Base-by-base conservation (phyloP, 2,888 invertebrate species). In the Drosophila borborema region DNA sequence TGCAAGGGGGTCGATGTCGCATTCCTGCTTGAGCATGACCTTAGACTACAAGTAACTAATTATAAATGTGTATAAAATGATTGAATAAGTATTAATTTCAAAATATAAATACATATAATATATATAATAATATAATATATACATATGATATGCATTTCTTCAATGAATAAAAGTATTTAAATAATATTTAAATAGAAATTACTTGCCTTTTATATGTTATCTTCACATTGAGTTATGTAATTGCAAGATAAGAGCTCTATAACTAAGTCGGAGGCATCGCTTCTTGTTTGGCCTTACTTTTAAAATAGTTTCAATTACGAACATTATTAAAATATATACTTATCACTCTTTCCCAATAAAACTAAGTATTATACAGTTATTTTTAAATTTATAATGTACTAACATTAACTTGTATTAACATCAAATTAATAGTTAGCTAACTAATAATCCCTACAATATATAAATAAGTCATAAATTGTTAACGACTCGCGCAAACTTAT, bases 1-100 rank as follows among this genome's bases (percentile, higher is more conserved):
- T 90, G 31, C 56, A 74, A 20, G 81, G 68, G n/a, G 87, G 89
- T 12, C 81, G 81, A 7, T 85, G 90, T 67, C 83, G 85, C 12
- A 62, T 71, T 46, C 9, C 74, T 3, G 85, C 83, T 12, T 89
- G 20, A 7, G 51, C 12, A 34, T 10, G 16, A 34, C 6, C 34
- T 10, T 55, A 46, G 9, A 34, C 14, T 23, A 8, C 23, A 23
- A 23, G 14, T 20, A 14, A 45, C 2, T 10, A 31, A n/a, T 45
- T 43, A 8, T 16, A 53, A 9, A 43, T 34, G 10, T 45, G 2
- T 20, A 20, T 45, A 12, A 23, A 46, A 14, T 1, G 14, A 20
- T 12, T 46, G 46, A 46, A 14, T 9, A 56, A 14, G 6, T 18
- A 45, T 34, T 16, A n/a, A 16, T 12, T 54, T 43, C 23, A 12